Base-by-base conservation (phyloP, 2,797 vertebrate genomes). In the Catamblyrhynchus diadema region DNA sequence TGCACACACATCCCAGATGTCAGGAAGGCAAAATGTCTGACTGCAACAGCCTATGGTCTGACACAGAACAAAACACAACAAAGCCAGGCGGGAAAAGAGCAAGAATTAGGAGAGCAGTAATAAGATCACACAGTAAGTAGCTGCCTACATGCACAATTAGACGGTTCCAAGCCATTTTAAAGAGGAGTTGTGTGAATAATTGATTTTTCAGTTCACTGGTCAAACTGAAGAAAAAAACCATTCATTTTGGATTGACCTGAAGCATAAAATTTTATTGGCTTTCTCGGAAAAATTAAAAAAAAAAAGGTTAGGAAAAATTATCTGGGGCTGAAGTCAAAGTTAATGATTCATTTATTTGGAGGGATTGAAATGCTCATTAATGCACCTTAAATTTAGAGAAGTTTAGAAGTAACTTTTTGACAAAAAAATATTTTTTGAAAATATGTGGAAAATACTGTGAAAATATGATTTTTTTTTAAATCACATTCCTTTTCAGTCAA, bases 201-300 rank as follows among this genome's bases (percentile, higher is more conserved):
- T 95, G 83, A 88, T 91, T 96, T 95, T 94, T 90, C 80, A 90
- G 59, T 91, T 96, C 90, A 86, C 39, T 79, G 69, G 53, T 87
- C 74, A 94, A 94, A 91, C 39, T 77, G 57, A 90, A 95, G 81
- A 8, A 78, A 85, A 96, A 93, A 86, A 1, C 17, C 7, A 50
- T 71, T 74, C 20, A 35, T 90, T 94, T 85, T 78, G 42, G 57
- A 42, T 74, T 74, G 75, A 94, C 62, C 50, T 50, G 64, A 95
- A 96, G 56, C 79, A 71, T 89, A 78, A 88, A 81, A 95, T 90
- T 93, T 74, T 96, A 94, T 83, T 78, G 30, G 53, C 21, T 94
- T 91, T 86, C 85, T 88, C 23, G 12, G 45, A 79, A 94, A 90
- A 91, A 86, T 67, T 7, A 2, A 73, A 70, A 85, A 74, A 78